phyloP scores from a whole-genome alignment of 2,797 vertebrate genomes.

The Brachymystax lenok region DNA sequence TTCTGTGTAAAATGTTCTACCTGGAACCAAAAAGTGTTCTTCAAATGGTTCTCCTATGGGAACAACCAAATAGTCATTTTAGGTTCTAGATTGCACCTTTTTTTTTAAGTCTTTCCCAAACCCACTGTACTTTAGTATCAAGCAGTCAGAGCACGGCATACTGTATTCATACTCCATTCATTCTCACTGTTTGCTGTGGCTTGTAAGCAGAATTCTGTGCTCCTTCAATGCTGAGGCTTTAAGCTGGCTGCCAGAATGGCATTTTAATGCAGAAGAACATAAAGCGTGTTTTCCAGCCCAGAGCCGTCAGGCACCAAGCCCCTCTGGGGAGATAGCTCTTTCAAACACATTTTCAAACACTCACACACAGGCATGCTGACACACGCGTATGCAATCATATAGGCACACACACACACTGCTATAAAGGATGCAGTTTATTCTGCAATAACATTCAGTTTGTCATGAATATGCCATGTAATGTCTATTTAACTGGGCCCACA shows the following conservation, averaged over 20 bases:
- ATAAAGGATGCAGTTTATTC: no score
- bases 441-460: constrained; percentile 33
- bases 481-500: constrained; percentile 50
- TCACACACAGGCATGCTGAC: not conserved
- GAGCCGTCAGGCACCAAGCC: constrained; percentile 26
- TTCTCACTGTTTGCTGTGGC: not conserved
- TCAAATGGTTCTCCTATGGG: no score
- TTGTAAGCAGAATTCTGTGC: not conserved
- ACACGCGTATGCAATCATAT: constrained; percentile 7
- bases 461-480: constrained; percentile 45
- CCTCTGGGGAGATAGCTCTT: not conserved
- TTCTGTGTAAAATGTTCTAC: no score
- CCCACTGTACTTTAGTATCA: not conserved
- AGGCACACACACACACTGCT: not conserved
- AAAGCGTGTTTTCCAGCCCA: constrained; percentile 29
- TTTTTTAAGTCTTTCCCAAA: not conserved
- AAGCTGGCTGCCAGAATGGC: not conserved
- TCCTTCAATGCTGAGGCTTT: not conserved
- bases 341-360: constrained; percentile 3
- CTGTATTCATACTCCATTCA: not conserved
- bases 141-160: not conserved
- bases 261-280: constrained; percentile 13
- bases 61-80: no score
- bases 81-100: no score
- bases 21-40: no score